These are phyloP conservation scores for Smittia aterrima DNA, from an alignment of 2,888 invertebrate genomes.

Conservation along the genomic window DNA sequence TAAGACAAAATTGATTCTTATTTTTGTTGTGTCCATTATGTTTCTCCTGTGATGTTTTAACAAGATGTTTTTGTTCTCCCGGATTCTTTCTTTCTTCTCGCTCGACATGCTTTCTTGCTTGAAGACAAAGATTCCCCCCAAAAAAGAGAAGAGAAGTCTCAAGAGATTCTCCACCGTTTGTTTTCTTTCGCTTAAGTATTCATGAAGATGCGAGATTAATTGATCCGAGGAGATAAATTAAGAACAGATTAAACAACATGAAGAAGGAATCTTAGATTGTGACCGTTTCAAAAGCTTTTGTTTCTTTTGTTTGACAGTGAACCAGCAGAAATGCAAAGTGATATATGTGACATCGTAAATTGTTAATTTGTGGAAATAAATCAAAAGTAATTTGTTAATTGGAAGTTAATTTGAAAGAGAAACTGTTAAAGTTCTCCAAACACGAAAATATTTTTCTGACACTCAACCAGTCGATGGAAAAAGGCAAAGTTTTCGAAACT, in stretches of 20 bases:
- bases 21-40: constrained; percentile 37
- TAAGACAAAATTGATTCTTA: constrained; percentile 38
- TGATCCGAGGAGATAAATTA: too few species aligned
- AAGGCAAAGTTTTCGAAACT: not conserved
- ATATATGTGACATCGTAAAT: not conserved
- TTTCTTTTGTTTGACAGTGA: too few species aligned
- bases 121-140: not conserved
- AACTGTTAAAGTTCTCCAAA: too few species aligned
- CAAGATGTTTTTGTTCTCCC: constrained; percentile 31
- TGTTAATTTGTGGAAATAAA: constrained; percentile 17
- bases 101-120: not conserved
- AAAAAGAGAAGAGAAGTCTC: not conserved
- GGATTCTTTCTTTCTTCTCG: constrained; percentile 18
- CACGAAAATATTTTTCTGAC: too few species aligned
- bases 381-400: constrained; percentile 13
- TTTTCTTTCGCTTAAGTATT: not conserved
- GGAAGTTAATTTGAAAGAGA: not conserved
- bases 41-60: constrained; percentile 26
- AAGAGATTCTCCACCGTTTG: not conserved
- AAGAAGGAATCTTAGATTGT: too few species aligned
- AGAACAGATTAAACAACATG: too few species aligned
- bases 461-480: not conserved
- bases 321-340: not conserved
- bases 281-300: too few species aligned
- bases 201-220: not conserved